These are phyloP conservation scores for Thalpophila matura DNA, from an alignment of 2,888 invertebrate genomes.

Conservation along the genomic window DNA sequence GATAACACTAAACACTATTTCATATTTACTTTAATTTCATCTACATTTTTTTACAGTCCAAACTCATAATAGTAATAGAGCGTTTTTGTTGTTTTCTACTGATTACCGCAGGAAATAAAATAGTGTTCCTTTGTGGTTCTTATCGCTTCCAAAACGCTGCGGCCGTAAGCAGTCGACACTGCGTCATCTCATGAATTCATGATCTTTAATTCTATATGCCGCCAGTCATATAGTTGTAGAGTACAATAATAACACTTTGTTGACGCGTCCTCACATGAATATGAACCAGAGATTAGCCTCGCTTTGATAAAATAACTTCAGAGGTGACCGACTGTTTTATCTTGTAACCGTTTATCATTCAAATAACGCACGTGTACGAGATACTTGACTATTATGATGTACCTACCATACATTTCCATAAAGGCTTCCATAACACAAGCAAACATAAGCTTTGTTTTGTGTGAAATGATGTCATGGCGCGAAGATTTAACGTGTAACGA, in stretches of 20 bases:
- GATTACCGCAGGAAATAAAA: conserved; percentile 47
- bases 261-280: conserved; percentile 77
- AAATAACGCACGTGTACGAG: conserved; percentile 66
- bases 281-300: conserved; percentile 75
- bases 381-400: conserved; percentile 46
- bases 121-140: conserved; percentile 46
- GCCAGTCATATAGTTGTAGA: conserved; percentile 49
- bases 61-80: conserved; percentile 7
- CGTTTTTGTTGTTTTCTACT: conserved; percentile 31
- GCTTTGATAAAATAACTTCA: conserved; percentile 69
- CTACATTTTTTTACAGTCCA: conserved; percentile 12
- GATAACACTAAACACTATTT: conserved; percentile 13
- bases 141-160: conserved; percentile 47
- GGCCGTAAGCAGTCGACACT: conserved; percentile 17
- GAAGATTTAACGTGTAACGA: conserved; percentile 29
- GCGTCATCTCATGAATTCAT: conserved; percentile 50
- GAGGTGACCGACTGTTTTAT: conserved; percentile 74
- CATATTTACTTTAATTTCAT: conserved; percentile 11
- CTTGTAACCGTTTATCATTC: conserved; percentile 72
- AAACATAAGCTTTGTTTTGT: conserved; percentile 49
- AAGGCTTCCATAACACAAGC: conserved; percentile 34
- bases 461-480: conserved; percentile 42
- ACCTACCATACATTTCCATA: conserved; percentile 53
- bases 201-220: conserved; percentile 63
- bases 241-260: conserved; percentile 73